Percentiles rank a stretch among this genome's conserved stretches.
These are phyloP conservation scores for Clarias macrocephalus DNA, from an alignment of 2,113 vertebrate species.

Conservation along the genomic window DNA sequence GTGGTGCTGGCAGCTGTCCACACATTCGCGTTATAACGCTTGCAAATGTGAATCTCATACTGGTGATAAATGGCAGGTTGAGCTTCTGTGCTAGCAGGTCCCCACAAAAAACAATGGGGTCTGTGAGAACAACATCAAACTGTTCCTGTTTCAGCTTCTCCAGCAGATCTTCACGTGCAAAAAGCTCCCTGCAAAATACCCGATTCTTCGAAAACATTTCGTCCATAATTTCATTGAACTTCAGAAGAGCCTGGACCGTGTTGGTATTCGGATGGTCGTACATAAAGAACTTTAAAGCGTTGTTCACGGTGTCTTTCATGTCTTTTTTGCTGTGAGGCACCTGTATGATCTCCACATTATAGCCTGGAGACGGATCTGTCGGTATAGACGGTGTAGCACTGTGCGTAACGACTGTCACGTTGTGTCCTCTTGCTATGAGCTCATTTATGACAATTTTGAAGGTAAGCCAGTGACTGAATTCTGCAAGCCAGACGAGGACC, in stretches of 20 bases:
- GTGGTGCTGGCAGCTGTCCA: conserved; percentile 64
- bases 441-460: conserved; percentile 57
- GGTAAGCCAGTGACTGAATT: conserved; percentile 70
- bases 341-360: conserved; percentile 41
- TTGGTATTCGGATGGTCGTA: conserved; percentile 50
- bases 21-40: conserved; percentile 54
- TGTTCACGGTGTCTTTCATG: conserved; percentile 16
- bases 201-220: conserved; percentile 3
- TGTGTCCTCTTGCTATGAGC: conserved; percentile 56
- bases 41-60: conserved; percentile 57
- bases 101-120: conserved; percentile 56
- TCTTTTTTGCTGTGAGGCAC: conserved; percentile 43
- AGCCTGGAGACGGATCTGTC: conserved; percentile 25
- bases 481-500: conserved; percentile 65
- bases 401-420: conserved; percentile 58
- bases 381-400: conserved; percentile 14
- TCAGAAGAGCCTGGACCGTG: conserved; percentile 36
- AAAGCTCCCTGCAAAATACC: neutral
- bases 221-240: conserved; percentile 38
- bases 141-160: conserved; percentile 59
- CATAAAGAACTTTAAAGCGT: conserved; percentile 40
- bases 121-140: conserved; percentile 43
- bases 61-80: conserved; percentile 64
- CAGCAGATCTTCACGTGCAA: conserved; percentile 65
- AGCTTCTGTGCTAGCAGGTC: conserved; percentile 68